Base-by-base conservation (phyloP, 2,888 invertebrate genomes). In the Andrena marginata region DNA sequence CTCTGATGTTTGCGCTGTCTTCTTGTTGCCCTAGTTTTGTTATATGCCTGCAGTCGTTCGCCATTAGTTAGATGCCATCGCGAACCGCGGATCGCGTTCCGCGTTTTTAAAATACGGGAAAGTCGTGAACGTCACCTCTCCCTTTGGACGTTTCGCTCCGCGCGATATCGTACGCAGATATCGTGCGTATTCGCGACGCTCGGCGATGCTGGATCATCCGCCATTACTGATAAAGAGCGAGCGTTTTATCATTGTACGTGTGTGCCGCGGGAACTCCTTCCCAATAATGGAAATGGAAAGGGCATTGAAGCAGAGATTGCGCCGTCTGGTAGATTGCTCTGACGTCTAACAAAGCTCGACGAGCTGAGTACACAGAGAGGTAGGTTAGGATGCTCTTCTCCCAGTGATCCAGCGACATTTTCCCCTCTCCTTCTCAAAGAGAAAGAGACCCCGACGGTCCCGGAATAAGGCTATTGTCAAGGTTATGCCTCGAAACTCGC, bases 271-370 rank as follows among this genome's bases (percentile, higher is more conserved):
- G 56, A 85, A 77, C 77, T 81, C 76, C 77, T 87, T 76, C 71
- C 87, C 82, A 84, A 87, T 86, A 87, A 87, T 85, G 82, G 83
- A 87, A 88, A 84, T 82, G 82, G 89, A 89, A 82, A 86, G 80
- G 74, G 82, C 85, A 85, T 86, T 87, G 79, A 69, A 85, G 81
- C 74, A 76, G 83, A 84, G 84, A 88, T 86, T 87, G 85, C 82
- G 67, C 70, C 56, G 75, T 68, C 76, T 73, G 85, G 82, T 80
- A 84, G 85, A 87, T 88, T 87, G 83, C 84, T 82, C 81, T 69
- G 77, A 85, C 82, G 80, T 68, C 69, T 84, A 78, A 82, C 77
- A 85, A 85, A 88, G 85, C 84, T 77, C 64, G 73, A 68, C 72
- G 78, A 74, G 80, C 71, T 80, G 85, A 86, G 76, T 77, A 81